phyloP scores from a whole-genome alignment of 2,888 invertebrate genomes.

The Apamea anceps region DNA sequence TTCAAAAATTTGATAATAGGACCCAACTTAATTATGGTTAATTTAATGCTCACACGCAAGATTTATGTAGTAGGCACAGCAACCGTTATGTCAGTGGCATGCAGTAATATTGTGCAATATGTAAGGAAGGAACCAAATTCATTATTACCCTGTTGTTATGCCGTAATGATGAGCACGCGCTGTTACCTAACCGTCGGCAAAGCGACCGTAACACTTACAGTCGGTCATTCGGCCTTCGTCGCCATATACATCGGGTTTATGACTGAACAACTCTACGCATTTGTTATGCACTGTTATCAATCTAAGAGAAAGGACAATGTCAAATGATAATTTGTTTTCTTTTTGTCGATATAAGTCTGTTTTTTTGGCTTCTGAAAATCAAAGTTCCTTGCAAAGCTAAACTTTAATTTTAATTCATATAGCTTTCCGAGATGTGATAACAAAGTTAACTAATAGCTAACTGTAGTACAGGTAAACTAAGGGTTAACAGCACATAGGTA shows the following conservation, averaged over 20 bases:
- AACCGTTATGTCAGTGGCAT: slow-evolving; percentile 68
- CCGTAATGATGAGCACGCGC: slow-evolving; percentile 76
- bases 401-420: not conserved
- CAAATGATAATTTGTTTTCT: slow-evolving; percentile 41
- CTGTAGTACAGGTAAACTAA: not conserved
- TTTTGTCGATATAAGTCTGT: not conserved
- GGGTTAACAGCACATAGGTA: not conserved
- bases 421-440: not conserved
- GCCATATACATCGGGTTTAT: slow-evolving; percentile 38
- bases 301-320: slow-evolving; percentile 67
- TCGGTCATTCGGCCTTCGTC: slow-evolving; percentile 65
- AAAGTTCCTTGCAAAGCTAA: not conserved
- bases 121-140: slow-evolving; percentile 83
- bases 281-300: slow-evolving; percentile 51
- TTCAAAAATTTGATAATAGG: slow-evolving; percentile 25
- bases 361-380: not conserved
- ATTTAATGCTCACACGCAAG: slow-evolving; percentile 42
- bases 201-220: slow-evolving; percentile 69
- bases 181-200: slow-evolving; percentile 75
- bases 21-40: slow-evolving; percentile 26
- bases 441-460: not conserved
- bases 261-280: slow-evolving; percentile 46
- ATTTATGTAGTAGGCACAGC: slow-evolving; percentile 56
- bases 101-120: slow-evolving; percentile 80
- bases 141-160: slow-evolving; percentile 74